Conservation (phyloP, 2,113 vertebrate species). For the Gambusia holbrooki region DNA sequence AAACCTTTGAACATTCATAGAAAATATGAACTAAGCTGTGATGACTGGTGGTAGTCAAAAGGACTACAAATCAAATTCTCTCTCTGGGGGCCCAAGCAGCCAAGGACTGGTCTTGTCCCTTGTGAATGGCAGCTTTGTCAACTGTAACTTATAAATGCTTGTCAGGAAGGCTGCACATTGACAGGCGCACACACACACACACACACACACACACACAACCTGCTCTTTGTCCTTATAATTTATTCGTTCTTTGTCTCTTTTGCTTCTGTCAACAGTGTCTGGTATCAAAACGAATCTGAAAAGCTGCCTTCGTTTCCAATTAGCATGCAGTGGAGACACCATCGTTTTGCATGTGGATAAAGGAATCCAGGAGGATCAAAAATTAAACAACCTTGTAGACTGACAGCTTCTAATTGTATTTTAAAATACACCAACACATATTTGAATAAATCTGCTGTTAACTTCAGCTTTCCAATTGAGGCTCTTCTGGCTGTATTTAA, state of each 20-base stretch:
- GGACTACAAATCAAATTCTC: not conserved
- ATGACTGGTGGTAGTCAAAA: not conserved
- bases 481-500: not conserved
- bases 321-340: slow-evolving; percentile 43
- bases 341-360: slow-evolving; percentile 58
- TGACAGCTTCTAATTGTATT: slow-evolving; percentile 32
- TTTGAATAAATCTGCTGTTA: slow-evolving; percentile 46
- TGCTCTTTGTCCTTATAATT: slow-evolving; percentile 12
- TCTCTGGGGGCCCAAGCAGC: not conserved
- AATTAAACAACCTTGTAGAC: slow-evolving; percentile 39
- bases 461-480: slow-evolving; percentile 9
- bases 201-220: slow-evolving; percentile 8
- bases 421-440: slow-evolving; percentile 13
- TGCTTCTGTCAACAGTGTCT: slow-evolving; percentile 39
- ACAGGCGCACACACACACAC: not conserved
- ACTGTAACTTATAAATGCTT: slow-evolving; percentile 23
- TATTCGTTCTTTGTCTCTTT: slow-evolving; percentile 11
- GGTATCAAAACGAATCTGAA: slow-evolving; percentile 45
- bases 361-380: slow-evolving; percentile 53
- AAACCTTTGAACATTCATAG: not conserved
- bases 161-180: slow-evolving; percentile 17
- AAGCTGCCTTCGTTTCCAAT: slow-evolving; percentile 36
- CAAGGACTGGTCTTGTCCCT: not conserved
- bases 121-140: slow-evolving; percentile 21
- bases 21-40: not conserved